Evolutionary conservation across 2,888 invertebrate genomes (phyloP).

Genomic region (Drosophila seclusa): DNA sequence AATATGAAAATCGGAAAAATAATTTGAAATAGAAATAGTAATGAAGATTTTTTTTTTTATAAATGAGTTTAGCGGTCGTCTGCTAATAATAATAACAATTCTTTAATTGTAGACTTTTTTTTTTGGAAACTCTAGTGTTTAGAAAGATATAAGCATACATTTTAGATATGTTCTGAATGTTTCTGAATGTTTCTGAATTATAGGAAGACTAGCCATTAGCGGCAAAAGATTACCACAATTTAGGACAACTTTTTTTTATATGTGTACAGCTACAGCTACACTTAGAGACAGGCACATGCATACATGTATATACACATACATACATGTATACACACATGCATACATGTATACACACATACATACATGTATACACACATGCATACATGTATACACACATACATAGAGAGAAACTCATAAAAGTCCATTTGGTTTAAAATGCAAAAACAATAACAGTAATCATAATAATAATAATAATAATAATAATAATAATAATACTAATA

Average conservation of each 20-base stretch:
- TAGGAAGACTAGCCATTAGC: neutral
- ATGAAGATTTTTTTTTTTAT: no score
- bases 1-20: neutral
- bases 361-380: slow-evolving; percentile 1
- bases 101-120: no score
- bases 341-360: neutral
- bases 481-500: slow-evolving; percentile 31
- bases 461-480: slow-evolving; percentile 70
- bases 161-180: neutral
- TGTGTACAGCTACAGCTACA: neutral
- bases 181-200: neutral
- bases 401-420: slow-evolving; percentile 46
- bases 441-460: slow-evolving; percentile 77
- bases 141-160: neutral
- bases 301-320: slow-evolving; percentile 4
- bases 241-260: neutral
- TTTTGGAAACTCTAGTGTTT: neutral
- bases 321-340: neutral
- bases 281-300: neutral
- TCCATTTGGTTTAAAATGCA: slow-evolving; percentile 76
- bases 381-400: neutral
- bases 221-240: neutral
- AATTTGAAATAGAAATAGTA: no score
- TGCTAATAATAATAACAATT: no score
- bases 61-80: no score